These are phyloP conservation scores for Sycophila sp. DNA, from an alignment of 1,140 invertebrate genomes.

Conservation along the genomic window DNA sequence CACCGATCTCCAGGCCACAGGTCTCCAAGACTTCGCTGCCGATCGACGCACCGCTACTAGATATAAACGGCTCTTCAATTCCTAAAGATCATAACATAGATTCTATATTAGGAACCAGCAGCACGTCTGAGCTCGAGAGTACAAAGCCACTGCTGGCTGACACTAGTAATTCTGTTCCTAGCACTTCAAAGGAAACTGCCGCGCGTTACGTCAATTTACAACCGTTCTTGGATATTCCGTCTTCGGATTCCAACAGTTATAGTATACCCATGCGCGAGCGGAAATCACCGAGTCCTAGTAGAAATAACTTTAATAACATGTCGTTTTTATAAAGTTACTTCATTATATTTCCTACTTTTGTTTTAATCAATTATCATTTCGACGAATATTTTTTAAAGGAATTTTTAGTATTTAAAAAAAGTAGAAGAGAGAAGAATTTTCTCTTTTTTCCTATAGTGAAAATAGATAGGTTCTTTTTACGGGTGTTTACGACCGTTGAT, in stretches of 20 bases:
- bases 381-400: too few species aligned
- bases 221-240: constrained; percentile 21
- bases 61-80: constrained; percentile 42
- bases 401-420: too few species aligned
- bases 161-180: background rate
- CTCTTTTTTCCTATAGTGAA: constrained; percentile 11
- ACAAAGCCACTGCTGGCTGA: constrained; percentile 41
- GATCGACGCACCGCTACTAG: constrained; percentile 42
- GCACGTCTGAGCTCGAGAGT: constrained; percentile 41
- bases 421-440: too few species aligned
- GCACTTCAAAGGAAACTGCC: background rate
- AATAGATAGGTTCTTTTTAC: background rate
- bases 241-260: background rate
- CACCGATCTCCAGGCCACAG: background rate
- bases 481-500: constrained; percentile 10
- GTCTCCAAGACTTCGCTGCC: constrained; percentile 1
- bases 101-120: constrained; percentile 4
- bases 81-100: constrained; percentile 29
- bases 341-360: too few species aligned
- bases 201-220: constrained; percentile 31
- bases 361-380: too few species aligned
- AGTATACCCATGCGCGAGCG: constrained; percentile 20
- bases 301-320: constrained; percentile 20
- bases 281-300: background rate
- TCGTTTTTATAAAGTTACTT: background rate